Evolutionary conservation across 1,140 invertebrate genomes (phyloP).

Genomic region (Monomorium pharaonis): DNA sequence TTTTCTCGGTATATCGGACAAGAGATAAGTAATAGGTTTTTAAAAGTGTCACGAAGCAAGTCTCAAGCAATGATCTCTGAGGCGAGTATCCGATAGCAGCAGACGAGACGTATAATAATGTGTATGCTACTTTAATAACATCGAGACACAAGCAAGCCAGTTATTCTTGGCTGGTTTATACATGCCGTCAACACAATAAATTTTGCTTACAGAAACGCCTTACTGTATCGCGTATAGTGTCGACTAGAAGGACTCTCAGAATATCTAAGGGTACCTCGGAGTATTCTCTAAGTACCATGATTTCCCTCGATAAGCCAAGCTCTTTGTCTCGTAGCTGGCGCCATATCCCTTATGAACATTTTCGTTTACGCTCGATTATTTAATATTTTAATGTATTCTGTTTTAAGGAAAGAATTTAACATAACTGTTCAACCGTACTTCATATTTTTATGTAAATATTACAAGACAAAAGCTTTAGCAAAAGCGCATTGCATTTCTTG

Average conservation of each 20-base stretch:
- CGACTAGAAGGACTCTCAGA: conserved; percentile 19
- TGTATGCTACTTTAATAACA: conserved; percentile 57
- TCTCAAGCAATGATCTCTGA: not conserved
- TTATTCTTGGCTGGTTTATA: conserved; percentile 55
- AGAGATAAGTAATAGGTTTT: not conserved
- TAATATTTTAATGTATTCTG: not conserved
- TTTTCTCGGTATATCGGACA: not conserved
- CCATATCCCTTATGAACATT: not conserved
- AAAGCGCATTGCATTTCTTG: not conserved
- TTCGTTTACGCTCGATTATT: not conserved
- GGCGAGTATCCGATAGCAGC: conserved; percentile 1
- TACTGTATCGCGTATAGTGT: not conserved
- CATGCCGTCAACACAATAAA: conserved; percentile 42
- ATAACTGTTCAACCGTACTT: not conserved
- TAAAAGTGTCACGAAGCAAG: conserved; percentile 17
- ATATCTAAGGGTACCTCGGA: conserved; percentile 12
- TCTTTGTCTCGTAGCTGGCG: not conserved
- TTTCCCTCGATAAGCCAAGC: conserved; percentile 35
- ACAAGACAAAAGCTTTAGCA: not conserved
- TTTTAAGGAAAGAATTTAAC: not conserved
- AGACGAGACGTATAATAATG: conserved; percentile 48
- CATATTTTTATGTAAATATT: not conserved
- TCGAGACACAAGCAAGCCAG: conserved; percentile 1
- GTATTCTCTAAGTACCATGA: conserved; percentile 2
- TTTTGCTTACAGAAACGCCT: conserved; percentile 29